phyloP scores from a whole-genome alignment of 2,113 vertebrate genomes.

The Perca fluviatilis region DNA sequence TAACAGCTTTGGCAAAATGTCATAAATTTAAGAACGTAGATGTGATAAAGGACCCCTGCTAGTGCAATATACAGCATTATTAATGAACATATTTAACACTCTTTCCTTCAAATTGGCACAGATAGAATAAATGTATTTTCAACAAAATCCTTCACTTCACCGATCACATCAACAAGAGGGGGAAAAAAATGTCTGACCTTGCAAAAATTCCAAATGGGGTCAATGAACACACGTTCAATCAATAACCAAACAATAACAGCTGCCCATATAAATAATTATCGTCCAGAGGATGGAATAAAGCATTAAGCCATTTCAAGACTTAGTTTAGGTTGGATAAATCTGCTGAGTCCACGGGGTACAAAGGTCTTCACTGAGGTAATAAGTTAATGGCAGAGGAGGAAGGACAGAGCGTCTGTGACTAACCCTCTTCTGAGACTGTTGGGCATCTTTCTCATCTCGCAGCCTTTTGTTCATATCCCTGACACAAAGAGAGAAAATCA shows the following conservation, averaged over 20 bases:
- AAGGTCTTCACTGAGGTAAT: conserved; percentile 83
- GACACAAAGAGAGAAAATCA: conserved; percentile 39
- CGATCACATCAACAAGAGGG: conserved; percentile 1
- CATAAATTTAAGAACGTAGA: not conserved
- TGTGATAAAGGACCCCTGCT: not conserved
- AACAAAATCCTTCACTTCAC: conserved; percentile 40
- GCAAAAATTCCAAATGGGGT: conserved; percentile 20
- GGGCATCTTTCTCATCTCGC: conserved; percentile 92
- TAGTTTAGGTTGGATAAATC: conserved; percentile 78
- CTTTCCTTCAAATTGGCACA: conserved; percentile 37
- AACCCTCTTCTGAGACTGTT: conserved; percentile 90
- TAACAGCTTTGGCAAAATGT: not conserved
- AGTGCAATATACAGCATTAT: conserved; percentile 9
- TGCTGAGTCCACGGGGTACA: conserved; percentile 73
- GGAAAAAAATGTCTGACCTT: conserved; percentile 23
- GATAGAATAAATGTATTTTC: conserved; percentile 42
- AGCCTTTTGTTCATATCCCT: conserved; percentile 97
- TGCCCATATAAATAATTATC: conserved; percentile 56
- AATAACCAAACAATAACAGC: conserved; percentile 59
- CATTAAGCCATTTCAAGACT: conserved; percentile 30
- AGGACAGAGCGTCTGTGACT: conserved; percentile 83
- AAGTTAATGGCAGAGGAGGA: conserved; percentile 73
- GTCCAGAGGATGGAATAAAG: conserved; percentile 45
- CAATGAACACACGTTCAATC: conserved; percentile 29
- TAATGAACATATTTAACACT: conserved; percentile 28